phyloP scores from a whole-genome alignment of 2,888 invertebrate genomes.

The Cantharis lateralis region DNA sequence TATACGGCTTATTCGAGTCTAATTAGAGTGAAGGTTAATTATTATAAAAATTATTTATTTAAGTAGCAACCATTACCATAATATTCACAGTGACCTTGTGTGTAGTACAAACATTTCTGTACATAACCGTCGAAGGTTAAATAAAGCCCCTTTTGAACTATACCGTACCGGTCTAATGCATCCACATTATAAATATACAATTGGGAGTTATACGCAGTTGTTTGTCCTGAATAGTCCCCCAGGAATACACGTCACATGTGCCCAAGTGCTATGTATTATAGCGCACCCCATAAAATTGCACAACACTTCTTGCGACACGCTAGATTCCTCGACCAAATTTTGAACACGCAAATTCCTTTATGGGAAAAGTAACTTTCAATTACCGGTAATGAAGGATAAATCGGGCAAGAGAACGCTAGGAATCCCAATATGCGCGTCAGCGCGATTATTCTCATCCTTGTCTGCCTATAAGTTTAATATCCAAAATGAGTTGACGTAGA shows the following conservation, averaged over 20 bases:
- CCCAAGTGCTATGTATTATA: neutral
- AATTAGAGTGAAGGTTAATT: neutral
- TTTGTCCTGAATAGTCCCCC: conserved; percentile 10
- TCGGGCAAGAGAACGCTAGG: neutral
- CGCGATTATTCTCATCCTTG: neutral
- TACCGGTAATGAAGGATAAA: neutral
- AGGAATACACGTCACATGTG: conserved; percentile 7
- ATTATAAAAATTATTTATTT: neutral
- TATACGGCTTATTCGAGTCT: neutral
- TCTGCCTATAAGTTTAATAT: neutral
- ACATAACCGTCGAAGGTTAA: conserved; percentile 12
- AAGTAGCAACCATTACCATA: neutral
- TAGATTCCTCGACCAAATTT: neutral
- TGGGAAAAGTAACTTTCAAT: neutral
- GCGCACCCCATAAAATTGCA: neutral
- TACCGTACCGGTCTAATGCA: conserved; percentile 13
- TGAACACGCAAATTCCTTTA: neutral
- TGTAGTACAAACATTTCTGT: neutral
- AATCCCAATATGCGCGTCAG: neutral
- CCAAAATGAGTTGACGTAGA: conserved; percentile 19
- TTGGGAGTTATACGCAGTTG: conserved; percentile 2
- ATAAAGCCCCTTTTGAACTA: conserved; percentile 4
- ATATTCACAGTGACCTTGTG: neutral
- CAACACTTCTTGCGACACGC: neutral
- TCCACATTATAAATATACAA: conserved; percentile 12